Base-by-base conservation (phyloP, 1,140 invertebrate genomes). In the Phocides pigmalion region DNA sequence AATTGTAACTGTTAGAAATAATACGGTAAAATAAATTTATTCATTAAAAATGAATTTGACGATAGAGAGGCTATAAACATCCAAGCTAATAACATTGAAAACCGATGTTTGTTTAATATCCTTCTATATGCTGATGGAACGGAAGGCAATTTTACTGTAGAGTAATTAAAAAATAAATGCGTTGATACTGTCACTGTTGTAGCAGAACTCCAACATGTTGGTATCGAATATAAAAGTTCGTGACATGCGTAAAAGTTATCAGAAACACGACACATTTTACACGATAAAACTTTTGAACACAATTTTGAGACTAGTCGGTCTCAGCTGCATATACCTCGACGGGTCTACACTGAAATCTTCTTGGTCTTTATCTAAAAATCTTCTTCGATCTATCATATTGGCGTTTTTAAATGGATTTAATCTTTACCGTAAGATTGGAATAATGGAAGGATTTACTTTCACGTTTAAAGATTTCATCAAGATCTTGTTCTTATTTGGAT, bases 381-480 rank as follows among this genome's bases (percentile, higher is more conserved):
- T 51, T 51, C 15, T 37, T 37, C n/a, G 35, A 12, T 51, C 5
- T 12, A 1, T 51, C 0, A 3, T 16, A 9, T 19, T 51, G n/a
- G 32, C 32, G n/a, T 9, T 8, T 0, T 19, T 51, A 37, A 51
- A 51, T n/a, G 49, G 28, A 0, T 51, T 51, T 4, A 51, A 51
- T 19, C 49, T 51, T 37, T 51, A 37, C 15, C 49, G 25, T 8
- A 51, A 51, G 5, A 25, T 51, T 17, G 16, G 16, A 3, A 51
- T 37, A 28, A 28, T 28, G 25, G 25, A 28, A 28, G 6, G 25
- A 8, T 16, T 51, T 4, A 32, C 49, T 1, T 51, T 35, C 14
- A 51, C 49, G n/a, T 51, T 51, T 37, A 37, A 51, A 16, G 15
- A 51, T 28, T 35, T 51, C 9, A 51, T 51, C 15, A 32, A 51